Percentiles rank a stretch among this genome's conserved stretches.
Evolutionary conservation across 2,888 invertebrate genomes (phyloP).

Genomic region (Drosophila subsilvestris): DNA sequence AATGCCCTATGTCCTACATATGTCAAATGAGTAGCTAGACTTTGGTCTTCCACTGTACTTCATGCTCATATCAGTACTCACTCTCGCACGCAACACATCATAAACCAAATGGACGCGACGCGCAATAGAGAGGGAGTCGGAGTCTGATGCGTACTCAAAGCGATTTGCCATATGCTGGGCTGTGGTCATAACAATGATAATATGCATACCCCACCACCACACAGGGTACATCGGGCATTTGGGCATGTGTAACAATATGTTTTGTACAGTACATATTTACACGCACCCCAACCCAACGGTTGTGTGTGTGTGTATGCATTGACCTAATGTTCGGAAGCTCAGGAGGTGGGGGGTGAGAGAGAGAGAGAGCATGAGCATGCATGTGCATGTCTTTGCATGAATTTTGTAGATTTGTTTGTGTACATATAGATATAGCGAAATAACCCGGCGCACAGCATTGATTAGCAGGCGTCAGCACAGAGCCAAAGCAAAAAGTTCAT

Average conservation of each 20-base stretch:
- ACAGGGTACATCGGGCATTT: background rate
- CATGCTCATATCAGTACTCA: background rate
- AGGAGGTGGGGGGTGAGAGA: slow-evolving; percentile 9
- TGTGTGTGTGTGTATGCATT: slow-evolving; percentile 19
- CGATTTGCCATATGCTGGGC: slow-evolving; percentile 8
- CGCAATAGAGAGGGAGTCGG: no score
- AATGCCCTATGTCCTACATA: background rate
- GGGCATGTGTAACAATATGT: slow-evolving; percentile 42
- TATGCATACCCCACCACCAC: slow-evolving; percentile 1
- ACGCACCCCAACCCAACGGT: slow-evolving; percentile 38
- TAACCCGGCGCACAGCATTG: slow-evolving; percentile 78
- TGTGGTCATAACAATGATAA: slow-evolving; percentile 1
- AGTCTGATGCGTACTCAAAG: slow-evolving; percentile 2
- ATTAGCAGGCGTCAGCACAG: slow-evolving; percentile 68
- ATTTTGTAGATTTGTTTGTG: slow-evolving; percentile 81
- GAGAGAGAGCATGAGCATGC: slow-evolving; percentile 43
- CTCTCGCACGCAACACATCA: no score
- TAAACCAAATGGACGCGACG: background rate
- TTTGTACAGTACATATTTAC: slow-evolving; percentile 46
- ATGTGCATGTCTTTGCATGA: slow-evolving; percentile 74
- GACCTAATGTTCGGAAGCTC: slow-evolving; percentile 41
- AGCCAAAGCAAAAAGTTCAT: slow-evolving; percentile 74
- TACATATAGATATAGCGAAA: slow-evolving; percentile 81
- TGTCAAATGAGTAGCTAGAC: background rate
- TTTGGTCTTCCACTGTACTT: background rate